Conservation (phyloP, 1,140 invertebrate genomes). For the Tetraneura akinire region DNA sequence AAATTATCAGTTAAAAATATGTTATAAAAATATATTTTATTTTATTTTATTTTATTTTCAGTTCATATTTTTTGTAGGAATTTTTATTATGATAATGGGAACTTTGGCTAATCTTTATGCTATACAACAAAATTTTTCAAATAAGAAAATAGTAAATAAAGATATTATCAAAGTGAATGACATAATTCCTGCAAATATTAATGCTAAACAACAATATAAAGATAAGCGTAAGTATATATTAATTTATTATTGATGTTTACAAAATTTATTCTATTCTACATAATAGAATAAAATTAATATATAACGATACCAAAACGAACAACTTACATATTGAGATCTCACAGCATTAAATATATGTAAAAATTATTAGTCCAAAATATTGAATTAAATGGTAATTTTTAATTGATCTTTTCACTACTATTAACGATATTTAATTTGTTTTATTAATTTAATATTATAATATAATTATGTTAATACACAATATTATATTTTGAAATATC, state of each 20-base stretch:
- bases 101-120: slow-evolving; percentile 84
- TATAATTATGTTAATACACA: too few relatives aligned
- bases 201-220: background rate
- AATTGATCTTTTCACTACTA: too few relatives aligned
- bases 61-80: slow-evolving; percentile 73
- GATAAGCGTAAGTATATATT: background rate
- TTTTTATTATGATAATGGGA: slow-evolving; percentile 80
- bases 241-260: background rate
- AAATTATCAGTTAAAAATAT: background rate
- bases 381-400: too few relatives aligned
- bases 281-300: too few relatives aligned
- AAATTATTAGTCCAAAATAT: too few relatives aligned
- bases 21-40: background rate
- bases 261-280: too few relatives aligned
- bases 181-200: background rate
- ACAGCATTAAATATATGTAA: too few relatives aligned
- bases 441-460: too few relatives aligned
- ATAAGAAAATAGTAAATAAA: background rate
- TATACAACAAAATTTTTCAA: slow-evolving; percentile 64
- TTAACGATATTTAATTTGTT: too few relatives aligned
- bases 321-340: too few relatives aligned
- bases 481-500: too few relatives aligned
- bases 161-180: background rate
- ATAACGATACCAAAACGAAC: too few relatives aligned
- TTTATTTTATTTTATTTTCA: slow-evolving; percentile 59